phyloP scores from a whole-genome alignment of 2,888 invertebrate species.

The Rhaphigaster nebulosa region DNA sequence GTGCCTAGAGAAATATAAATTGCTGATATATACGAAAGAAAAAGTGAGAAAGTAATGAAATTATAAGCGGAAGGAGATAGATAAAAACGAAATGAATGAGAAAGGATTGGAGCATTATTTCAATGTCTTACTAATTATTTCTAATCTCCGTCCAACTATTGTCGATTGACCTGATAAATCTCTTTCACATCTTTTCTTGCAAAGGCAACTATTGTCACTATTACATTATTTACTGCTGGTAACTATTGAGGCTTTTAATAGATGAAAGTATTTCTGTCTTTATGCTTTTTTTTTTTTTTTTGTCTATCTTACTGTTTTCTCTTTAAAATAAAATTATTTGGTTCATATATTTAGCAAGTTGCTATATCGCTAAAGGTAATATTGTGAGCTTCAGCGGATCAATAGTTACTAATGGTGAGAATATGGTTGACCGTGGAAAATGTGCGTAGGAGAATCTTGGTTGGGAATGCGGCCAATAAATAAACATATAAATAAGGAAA shows the following conservation, averaged over 20 bases:
- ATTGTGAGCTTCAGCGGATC: no score
- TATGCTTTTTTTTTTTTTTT: background rate
- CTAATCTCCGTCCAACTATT: background rate
- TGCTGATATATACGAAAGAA: background rate
- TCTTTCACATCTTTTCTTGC: background rate
- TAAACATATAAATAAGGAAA: no score
- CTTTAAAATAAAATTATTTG: background rate
- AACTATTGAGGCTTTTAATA: background rate
- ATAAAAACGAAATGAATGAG: background rate
- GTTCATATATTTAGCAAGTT: no score
- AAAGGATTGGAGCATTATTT: slow-evolving; percentile 5
- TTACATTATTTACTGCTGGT: background rate
- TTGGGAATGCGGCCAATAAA: no score
- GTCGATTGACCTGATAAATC: slow-evolving; percentile 7
- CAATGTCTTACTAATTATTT: background rate
- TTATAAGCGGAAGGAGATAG: background rate
- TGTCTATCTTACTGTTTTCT: background rate
- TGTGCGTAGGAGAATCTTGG: no score
- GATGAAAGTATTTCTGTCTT: background rate
- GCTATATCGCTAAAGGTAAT: no score
- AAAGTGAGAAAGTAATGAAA: background rate
- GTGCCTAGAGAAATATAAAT: background rate
- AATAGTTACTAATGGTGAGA: no score
- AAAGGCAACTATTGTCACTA: background rate
- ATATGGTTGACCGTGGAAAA: no score